phyloP scores from a whole-genome alignment of 2,888 invertebrate species.

The Adelphocoris suturalis region DNA sequence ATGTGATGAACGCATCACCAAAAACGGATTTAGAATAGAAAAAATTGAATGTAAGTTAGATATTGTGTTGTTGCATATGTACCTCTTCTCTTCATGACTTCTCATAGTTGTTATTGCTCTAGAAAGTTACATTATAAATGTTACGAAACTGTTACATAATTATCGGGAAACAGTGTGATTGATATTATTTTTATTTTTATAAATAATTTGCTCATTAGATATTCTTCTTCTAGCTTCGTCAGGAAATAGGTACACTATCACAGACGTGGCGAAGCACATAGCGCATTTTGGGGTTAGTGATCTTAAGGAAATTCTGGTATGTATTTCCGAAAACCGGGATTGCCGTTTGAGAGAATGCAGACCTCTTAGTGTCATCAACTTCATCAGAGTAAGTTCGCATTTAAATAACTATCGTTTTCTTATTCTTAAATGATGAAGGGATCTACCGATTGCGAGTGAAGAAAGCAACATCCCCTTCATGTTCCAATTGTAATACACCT shows the following conservation, averaged over 20 bases:
- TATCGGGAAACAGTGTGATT: too few species aligned
- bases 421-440: neutral
- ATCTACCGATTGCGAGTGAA: neutral
- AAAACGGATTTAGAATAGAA: conserved; percentile 76
- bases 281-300: conserved; percentile 75
- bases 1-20: conserved; percentile 74
- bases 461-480: too few species aligned
- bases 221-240: neutral
- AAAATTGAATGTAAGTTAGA: conserved; percentile 9
- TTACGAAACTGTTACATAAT: too few species aligned
- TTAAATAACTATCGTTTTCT: too few species aligned
- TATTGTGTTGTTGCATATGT: too few species aligned
- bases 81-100: too few species aligned
- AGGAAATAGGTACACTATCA: conserved; percentile 69
- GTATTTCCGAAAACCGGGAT: conserved; percentile 69
- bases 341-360: conserved; percentile 73
- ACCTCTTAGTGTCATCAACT: conserved; percentile 74
- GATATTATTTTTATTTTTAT: neutral
- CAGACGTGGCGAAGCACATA: conserved; percentile 74
- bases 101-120: too few species aligned
- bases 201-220: neutral
- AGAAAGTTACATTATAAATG: too few species aligned
- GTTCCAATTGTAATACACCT: too few species aligned
- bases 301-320: conserved; percentile 74
- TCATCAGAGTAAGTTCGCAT: conserved; percentile 73